Evolutionary conservation across 2,113 vertebrate species (phyloP).

Genomic region (Barbus barbus): DNA sequence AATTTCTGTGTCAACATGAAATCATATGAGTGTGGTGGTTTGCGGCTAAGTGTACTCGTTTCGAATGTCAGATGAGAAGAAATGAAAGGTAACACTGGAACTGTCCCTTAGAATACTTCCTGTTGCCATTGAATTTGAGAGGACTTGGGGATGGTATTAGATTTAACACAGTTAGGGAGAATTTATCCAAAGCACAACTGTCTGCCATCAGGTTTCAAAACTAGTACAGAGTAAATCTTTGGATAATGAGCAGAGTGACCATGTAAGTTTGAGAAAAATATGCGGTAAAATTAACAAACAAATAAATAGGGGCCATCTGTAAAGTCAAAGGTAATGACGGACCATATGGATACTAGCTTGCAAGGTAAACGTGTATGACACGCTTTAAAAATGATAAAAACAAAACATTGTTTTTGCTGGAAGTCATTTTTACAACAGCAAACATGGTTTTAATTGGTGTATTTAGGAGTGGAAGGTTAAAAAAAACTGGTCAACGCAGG

Average conservation of each 20-base stretch:
- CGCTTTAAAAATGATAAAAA: neutral
- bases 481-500: slow-evolving; percentile 54
- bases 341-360: slow-evolving; percentile 22
- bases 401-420: slow-evolving; percentile 6
- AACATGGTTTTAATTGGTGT: slow-evolving; percentile 47
- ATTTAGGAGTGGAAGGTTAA: slow-evolving; percentile 17
- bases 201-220: slow-evolving; percentile 4
- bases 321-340: slow-evolving; percentile 20
- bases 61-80: slow-evolving; percentile 66
- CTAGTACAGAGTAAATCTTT: neutral
- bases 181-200: slow-evolving; percentile 2
- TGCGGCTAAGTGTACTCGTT: slow-evolving; percentile 74
- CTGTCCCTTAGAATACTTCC: slow-evolving; percentile 28
- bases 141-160: slow-evolving; percentile 33
- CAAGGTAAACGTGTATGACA: neutral
- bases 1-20: slow-evolving; percentile 95
- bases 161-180: neutral
- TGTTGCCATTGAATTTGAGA: slow-evolving; percentile 24
- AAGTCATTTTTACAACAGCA: neutral
- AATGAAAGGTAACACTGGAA: slow-evolving; percentile 18
- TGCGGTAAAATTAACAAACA: neutral
- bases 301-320: slow-evolving; percentile 32
- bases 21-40: slow-evolving; percentile 69
- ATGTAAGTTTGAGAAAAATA: slow-evolving; percentile 8
- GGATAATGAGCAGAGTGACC: slow-evolving; percentile 16